phyloP scores from a whole-genome alignment of 2,113 vertebrate species.

The Limanda limanda region DNA sequence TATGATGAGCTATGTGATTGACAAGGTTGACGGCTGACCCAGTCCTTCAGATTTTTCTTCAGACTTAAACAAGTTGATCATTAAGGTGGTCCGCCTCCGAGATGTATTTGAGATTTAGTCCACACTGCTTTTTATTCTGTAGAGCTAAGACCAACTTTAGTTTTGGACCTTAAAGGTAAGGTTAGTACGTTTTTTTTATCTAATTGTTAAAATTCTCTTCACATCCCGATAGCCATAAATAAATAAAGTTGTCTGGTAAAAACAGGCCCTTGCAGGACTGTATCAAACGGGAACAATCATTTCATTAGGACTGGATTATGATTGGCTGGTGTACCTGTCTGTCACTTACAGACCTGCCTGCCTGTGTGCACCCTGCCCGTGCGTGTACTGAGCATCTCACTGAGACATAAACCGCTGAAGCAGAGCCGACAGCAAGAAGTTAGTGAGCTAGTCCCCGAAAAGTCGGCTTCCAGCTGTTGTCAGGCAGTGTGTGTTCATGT shows the following conservation, averaged over 20 bases:
- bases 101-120: conserved; percentile 44
- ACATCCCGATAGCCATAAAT: background rate
- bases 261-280: too few species aligned
- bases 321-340: too few species aligned
- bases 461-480: too few species aligned
- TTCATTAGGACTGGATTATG: too few species aligned
- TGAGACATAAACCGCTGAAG: too few species aligned
- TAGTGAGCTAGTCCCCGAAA: too few species aligned
- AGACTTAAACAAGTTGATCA: conserved; percentile 43
- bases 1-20: conserved; percentile 59
- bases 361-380: too few species aligned
- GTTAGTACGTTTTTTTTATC: background rate
- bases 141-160: background rate
- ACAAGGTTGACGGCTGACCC: conserved; percentile 44
- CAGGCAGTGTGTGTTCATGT: too few species aligned
- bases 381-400: too few species aligned
- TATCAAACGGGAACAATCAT: too few species aligned
- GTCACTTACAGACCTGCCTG: too few species aligned
- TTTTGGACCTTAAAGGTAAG: background rate
- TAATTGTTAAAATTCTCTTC: background rate
- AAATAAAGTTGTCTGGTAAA: background rate
- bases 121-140: background rate
- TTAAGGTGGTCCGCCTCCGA: conserved; percentile 38
- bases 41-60: conserved; percentile 30
- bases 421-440: too few species aligned